Conservation (phyloP, 1,140 invertebrate species). For the Drosophila kanapiae region DNA sequence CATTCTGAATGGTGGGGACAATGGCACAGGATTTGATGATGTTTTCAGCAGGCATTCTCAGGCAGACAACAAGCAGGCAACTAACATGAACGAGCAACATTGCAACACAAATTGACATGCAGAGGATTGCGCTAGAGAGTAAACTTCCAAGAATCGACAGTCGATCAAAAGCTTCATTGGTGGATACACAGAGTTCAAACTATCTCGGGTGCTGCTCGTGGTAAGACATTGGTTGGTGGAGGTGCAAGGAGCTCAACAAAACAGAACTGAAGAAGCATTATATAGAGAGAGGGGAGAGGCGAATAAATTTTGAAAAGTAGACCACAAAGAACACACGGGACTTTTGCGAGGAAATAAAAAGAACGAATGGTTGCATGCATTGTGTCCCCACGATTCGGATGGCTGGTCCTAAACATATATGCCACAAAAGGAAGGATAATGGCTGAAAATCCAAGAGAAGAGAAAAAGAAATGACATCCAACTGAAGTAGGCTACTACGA, state of each 20-base stretch:
- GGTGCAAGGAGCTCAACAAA: conserved; percentile 62
- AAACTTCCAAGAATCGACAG: conserved; percentile 21
- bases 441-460: conserved; percentile 33
- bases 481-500: conserved; percentile 70
- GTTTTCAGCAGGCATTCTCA: conserved; percentile 66
- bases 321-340: conserved; percentile 54
- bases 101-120: conserved; percentile 51
- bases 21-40: conserved; percentile 56
- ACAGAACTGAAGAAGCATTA: conserved; percentile 57
- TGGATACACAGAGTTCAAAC: conserved; percentile 48
- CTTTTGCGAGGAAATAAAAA: conserved; percentile 53
- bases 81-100: conserved; percentile 64
- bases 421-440: conserved; percentile 50
- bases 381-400: conserved; percentile 51
- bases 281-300: conserved; percentile 42
- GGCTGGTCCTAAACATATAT: conserved; percentile 55
- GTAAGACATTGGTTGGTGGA: conserved; percentile 46
- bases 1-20: conserved; percentile 50
- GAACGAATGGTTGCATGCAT: conserved; percentile 60
- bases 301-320: conserved; percentile 45
- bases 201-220: conserved; percentile 47
- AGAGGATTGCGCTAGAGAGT: conserved; percentile 22
- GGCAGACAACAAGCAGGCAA: conserved; percentile 73
- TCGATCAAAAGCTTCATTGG: conserved; percentile 27
- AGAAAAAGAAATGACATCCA: conserved; percentile 60